These are phyloP conservation scores for Oxycera nigricornis DNA, from an alignment of 2,888 invertebrate genomes.

Conservation along the genomic window DNA sequence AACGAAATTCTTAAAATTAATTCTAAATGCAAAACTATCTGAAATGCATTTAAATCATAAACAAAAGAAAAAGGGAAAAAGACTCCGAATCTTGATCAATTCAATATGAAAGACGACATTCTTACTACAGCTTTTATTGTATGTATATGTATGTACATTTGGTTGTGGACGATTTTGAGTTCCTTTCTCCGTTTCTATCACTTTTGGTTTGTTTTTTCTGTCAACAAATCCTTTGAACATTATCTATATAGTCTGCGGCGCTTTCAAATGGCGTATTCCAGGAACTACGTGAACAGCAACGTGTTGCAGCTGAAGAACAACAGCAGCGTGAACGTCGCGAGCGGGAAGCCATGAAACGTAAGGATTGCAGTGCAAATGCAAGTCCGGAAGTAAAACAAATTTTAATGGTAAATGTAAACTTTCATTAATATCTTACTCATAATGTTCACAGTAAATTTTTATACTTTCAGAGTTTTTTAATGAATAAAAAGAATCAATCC, in stretches of 20 bases:
- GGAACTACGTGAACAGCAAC: slow-evolving; percentile 92
- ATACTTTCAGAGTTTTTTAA: slow-evolving; percentile 73
- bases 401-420: slow-evolving; percentile 73
- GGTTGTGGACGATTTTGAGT: background rate
- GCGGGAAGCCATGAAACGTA: slow-evolving; percentile 88
- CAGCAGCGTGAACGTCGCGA: slow-evolving; percentile 80
- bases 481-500: slow-evolving; percentile 81
- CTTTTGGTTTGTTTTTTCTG: slow-evolving; percentile 48
- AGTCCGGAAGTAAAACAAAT: slow-evolving; percentile 96
- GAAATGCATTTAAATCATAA: background rate
- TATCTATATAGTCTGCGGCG: slow-evolving; percentile 62
- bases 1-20: background rate
- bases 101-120: background rate
- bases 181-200: slow-evolving; percentile 43
- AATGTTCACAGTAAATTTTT: slow-evolving; percentile 6
- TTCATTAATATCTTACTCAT: slow-evolving; percentile 7
- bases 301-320: slow-evolving; percentile 79
- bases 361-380: slow-evolving; percentile 95
- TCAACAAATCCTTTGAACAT: slow-evolving; percentile 55
- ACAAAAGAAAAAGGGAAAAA: slow-evolving; percentile 12
- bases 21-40: background rate
- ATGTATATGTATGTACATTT: background rate
- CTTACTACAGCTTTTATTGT: background rate
- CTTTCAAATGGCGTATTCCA: slow-evolving; percentile 64
- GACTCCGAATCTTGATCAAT: background rate